Evolutionary conservation across 2,113 vertebrate genomes (phyloP).

Genomic region (Thomomys bottae): DNA sequence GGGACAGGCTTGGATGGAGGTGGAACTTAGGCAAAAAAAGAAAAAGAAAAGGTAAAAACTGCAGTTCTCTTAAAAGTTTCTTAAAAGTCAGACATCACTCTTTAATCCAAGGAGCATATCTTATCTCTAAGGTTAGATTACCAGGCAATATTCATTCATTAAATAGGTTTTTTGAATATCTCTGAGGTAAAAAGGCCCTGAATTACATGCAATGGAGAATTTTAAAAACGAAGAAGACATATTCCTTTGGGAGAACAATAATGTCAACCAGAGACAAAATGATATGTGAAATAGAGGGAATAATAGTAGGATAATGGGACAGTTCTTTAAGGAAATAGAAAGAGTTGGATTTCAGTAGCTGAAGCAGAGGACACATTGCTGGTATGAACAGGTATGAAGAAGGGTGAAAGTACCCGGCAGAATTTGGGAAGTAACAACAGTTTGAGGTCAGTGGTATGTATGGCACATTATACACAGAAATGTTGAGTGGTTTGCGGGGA

Average conservation of each 20-base stretch:
- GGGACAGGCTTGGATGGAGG: accelerated
- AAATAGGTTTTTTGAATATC: background rate
- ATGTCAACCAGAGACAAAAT: background rate
- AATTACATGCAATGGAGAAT: background rate
- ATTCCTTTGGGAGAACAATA: background rate
- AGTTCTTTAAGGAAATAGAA: background rate
- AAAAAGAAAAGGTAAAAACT: no score
- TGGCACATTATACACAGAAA: background rate
- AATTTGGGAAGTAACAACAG: background rate
- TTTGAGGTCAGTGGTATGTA: background rate
- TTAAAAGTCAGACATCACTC: background rate
- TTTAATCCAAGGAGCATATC: background rate
- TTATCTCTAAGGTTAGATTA: background rate
- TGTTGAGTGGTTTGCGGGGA: background rate
- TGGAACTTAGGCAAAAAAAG: no score
- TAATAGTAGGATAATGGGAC: background rate
- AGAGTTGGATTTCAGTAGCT: background rate
- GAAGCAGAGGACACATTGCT: background rate
- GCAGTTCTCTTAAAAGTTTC: background rate
- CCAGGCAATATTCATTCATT: background rate
- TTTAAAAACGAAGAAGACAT: background rate
- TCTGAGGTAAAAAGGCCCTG: background rate
- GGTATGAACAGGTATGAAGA: background rate
- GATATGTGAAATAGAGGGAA: background rate
- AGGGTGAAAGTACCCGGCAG: background rate